phyloP scores from a whole-genome alignment of 2,797 vertebrate genomes.

The Trematomus bernacchii region DNA sequence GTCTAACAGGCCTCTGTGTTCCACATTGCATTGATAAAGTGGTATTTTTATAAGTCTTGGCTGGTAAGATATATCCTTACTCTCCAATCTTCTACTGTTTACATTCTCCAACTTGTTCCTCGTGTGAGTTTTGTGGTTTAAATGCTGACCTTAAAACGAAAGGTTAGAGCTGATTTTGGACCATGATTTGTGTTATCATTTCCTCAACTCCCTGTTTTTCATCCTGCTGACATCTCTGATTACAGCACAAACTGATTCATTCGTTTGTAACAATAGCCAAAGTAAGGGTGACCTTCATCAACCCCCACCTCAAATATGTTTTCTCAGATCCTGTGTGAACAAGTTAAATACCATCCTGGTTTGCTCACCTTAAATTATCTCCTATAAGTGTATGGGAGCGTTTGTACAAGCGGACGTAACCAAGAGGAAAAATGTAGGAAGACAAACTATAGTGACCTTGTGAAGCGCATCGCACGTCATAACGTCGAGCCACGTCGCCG shows the following conservation, averaged over 20 bases:
- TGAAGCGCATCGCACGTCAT: conserved; percentile 56
- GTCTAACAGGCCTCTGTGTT: neutral
- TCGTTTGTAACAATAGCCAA: conserved; percentile 24
- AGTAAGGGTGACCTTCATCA: conserved; percentile 19
- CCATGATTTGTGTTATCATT: conserved; percentile 41
- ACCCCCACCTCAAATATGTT: conserved; percentile 29
- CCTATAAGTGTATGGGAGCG: conserved; percentile 31
- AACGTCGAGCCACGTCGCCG: conserved; percentile 36
- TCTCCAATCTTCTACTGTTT: conserved; percentile 1
- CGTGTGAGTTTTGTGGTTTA: conserved; percentile 3
- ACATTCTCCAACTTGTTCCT: neutral
- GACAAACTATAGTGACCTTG: conserved; percentile 63
- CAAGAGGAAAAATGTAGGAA: conserved; percentile 58
- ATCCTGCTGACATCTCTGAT: conserved; percentile 29
- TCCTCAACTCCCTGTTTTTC: conserved; percentile 13
- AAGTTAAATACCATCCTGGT: conserved; percentile 70
- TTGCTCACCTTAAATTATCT: conserved; percentile 69
- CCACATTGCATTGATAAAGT: conserved; percentile 1
- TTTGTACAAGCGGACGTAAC: conserved; percentile 67
- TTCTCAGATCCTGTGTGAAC: conserved; percentile 47
- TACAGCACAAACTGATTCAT: conserved; percentile 46
- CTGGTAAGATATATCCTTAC: neutral
- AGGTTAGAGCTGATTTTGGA: conserved; percentile 5
- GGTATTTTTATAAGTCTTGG: conserved; percentile 8
- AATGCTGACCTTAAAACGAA: conserved; percentile 10